Base-by-base conservation (phyloP, 2,113 vertebrate genomes). In the Neogale vison region DNA sequence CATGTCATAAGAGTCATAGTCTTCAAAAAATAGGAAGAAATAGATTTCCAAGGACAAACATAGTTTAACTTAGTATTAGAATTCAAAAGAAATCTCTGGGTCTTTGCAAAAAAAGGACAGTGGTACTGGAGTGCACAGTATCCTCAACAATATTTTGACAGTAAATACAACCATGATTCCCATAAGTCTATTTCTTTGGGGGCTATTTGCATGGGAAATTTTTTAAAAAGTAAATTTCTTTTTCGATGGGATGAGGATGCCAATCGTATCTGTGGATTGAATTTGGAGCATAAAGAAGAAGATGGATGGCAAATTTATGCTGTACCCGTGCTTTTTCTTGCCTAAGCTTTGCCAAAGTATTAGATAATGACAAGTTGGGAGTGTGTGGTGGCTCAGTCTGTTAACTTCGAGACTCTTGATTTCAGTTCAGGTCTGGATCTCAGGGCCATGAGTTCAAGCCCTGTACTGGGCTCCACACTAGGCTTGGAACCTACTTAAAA, bases 191-290 rank as follows among this genome's bases (percentile, higher is more conserved):
- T 55, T 94, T 67, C 45, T 93, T 34, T 84, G 15, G 63, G 29
- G 81, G 20, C n/a, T 59, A 59, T 82, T 42, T 87, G 4, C 10
- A 55, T 31, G 42, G 76, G 9, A 26, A 52, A 52, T 59, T 63
- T 63, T 63, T 63, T 26, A 24, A 24, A 86, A 45, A 45, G 24
- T 42, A 42, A 18, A 67, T 67, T 67, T 67, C 31, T 69, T 69
- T 69, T n/a, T 69, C 7, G 0, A 8, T 31, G 1, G 4, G 4
- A 13, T 77, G 2, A 20, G 13, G n/a, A 18, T 29, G 5, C 0
- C n/a, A 76, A 29, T 42, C 88, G 23, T 10, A 61, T 61, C 8
- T 7, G 20, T 24, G 47, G 39, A 42, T 55, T 61, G 47, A 81
- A 9, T 6, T n/a, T 59, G 34, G 55, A 81, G 0, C 2, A 12